Evolutionary conservation across 2,888 invertebrate species (phyloP).

Genomic region (Andrena hattorfiana): DNA sequence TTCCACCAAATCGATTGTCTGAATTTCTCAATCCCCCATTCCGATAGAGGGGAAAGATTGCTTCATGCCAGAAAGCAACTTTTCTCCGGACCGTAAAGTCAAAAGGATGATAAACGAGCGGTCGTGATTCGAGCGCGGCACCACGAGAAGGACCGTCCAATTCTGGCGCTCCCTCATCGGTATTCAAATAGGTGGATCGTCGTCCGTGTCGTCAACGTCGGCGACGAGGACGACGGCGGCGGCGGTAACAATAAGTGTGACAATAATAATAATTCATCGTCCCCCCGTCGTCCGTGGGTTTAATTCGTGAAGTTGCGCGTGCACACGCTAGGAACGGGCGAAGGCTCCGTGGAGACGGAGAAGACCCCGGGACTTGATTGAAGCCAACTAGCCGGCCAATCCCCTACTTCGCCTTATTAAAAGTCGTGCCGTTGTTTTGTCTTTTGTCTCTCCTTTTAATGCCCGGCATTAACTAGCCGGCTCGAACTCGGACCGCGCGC

Average conservation of each 20-base stretch:
- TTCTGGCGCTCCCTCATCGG: conserved; percentile 28
- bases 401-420: conserved; percentile 81
- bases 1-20: background rate
- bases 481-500: conserved; percentile 31
- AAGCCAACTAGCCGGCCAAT: conserved; percentile 83
- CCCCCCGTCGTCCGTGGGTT: conserved; percentile 57
- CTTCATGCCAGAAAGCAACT: background rate
- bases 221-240: conserved; percentile 11
- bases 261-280: conserved; percentile 71
- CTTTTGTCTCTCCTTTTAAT: conserved; percentile 82
- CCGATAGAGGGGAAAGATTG: background rate
- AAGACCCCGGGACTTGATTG: conserved; percentile 82
- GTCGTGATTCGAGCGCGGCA: conserved; percentile 22
- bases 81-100: background rate
- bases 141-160: conserved; percentile 12
- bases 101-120: conserved; percentile 30
- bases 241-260: conserved; percentile 61
- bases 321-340: conserved; percentile 51
- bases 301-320: conserved; percentile 66
- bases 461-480: conserved; percentile 65
- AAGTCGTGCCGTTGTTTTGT: conserved; percentile 81
- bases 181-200: conserved; percentile 45
- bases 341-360: conserved; percentile 60
- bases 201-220: conserved; percentile 30
- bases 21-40: background rate